Evolutionary conservation across 2,888 invertebrate species (phyloP).

Genomic region (Orthosia incerta): DNA sequence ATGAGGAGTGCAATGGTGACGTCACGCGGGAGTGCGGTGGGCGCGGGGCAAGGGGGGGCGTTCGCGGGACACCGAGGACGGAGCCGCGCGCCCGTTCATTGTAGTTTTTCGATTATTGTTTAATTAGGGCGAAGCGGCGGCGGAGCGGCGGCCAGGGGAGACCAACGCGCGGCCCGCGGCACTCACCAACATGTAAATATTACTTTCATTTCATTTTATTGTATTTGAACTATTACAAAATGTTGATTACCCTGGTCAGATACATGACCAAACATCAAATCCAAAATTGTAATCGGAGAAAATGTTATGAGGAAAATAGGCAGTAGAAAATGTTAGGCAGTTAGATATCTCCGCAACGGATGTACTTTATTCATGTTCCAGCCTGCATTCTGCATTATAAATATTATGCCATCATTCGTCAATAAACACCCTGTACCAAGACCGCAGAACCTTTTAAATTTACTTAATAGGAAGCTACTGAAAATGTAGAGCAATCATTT

Average conservation of each 20-base stretch:
- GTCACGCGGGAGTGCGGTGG: conserved; percentile 77
- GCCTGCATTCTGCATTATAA: not conserved
- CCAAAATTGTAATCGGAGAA: not conserved
- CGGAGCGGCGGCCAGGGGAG: conserved; percentile 88
- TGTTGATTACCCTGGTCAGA: not conserved
- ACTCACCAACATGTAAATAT: conserved; percentile 52
- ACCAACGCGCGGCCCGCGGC: conserved; percentile 81
- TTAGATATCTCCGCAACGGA: not conserved
- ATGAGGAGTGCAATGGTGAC: conserved; percentile 90
- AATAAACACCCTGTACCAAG: too few species aligned
- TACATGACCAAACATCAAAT: not conserved
- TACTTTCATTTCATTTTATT: conserved; percentile 28
- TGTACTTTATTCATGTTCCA: not conserved
- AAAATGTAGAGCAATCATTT: not conserved
- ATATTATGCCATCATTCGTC: not conserved
- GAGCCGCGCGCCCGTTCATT: conserved; percentile 90
- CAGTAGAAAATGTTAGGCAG: not conserved
- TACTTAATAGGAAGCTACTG: not conserved
- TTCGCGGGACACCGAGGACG: conserved; percentile 82
- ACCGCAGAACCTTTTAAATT: not conserved
- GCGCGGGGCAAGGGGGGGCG: conserved; percentile 59
- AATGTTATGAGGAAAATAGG: not conserved
- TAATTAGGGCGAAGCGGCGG: conserved; percentile 91
- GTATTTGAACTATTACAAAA: not conserved
- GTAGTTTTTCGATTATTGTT: conserved; percentile 91